phyloP scores from a whole-genome alignment of 2,888 invertebrate species.

The Tipula lateralis region DNA sequence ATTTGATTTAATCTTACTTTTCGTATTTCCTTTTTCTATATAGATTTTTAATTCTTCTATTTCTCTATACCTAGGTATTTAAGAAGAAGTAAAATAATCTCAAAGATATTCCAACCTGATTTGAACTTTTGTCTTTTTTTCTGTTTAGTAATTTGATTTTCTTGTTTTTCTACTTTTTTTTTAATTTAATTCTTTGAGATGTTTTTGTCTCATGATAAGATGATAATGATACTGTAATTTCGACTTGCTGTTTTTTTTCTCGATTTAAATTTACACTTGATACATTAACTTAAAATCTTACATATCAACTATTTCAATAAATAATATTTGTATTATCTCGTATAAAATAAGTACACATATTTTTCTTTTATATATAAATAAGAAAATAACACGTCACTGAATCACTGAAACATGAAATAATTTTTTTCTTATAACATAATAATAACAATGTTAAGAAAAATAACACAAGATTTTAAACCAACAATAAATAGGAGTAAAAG shows the following conservation, averaged over 20 bases:
- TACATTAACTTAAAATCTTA: background rate
- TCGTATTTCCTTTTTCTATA: background rate
- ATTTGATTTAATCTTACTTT: background rate
- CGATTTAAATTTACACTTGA: background rate
- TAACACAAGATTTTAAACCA: background rate
- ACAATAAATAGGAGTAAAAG: background rate
- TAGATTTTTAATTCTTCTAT: background rate
- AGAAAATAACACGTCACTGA: background rate
- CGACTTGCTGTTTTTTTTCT: background rate
- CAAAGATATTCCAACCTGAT: slow-evolving; percentile 13
- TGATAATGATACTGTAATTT: slow-evolving; percentile 1
- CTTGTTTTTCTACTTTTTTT: background rate
- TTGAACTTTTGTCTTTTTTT: slow-evolving; percentile 13
- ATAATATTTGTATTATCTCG: background rate
- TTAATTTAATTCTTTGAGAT: background rate
- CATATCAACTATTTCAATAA: background rate
- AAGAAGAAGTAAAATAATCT: background rate
- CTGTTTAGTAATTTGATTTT: slow-evolving; percentile 24
- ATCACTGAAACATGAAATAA: background rate
- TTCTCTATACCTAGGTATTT: background rate
- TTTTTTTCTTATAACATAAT: background rate
- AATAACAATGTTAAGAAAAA: background rate
- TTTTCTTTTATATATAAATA: background rate
- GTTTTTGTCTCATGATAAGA: background rate
- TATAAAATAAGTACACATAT: background rate